A percentile compares a stretch with the other conserved stretches of the same genome.
Evolutionary conservation across 2,888 invertebrate genomes (phyloP).

Genomic region (Acleris sparsana): DNA sequence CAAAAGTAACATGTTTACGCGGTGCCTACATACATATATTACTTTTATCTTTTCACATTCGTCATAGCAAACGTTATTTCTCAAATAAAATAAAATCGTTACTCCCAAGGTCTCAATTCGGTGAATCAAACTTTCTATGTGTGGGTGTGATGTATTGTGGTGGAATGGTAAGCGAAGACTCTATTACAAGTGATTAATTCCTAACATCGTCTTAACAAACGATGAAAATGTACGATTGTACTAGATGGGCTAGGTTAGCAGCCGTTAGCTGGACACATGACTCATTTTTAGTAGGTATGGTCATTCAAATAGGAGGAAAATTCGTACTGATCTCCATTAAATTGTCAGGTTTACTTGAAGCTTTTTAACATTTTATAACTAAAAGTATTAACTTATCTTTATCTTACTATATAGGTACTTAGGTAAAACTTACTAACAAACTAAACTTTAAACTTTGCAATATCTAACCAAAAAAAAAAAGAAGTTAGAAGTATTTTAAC

Average conservation of each 20-base stretch:
- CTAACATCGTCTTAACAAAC: constrained; percentile 35
- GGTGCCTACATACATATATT: neutral
- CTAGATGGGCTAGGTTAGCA: constrained; percentile 28
- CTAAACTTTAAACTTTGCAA: too few relatives aligned
- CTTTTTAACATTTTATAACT: too few relatives aligned
- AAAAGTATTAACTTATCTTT: too few relatives aligned
- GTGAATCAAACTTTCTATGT: constrained; percentile 39
- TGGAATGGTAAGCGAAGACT: constrained; percentile 42
- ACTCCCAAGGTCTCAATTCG: constrained; percentile 33
- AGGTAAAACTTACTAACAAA: too few relatives aligned
- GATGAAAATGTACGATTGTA: constrained; percentile 32
- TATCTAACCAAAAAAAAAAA: too few relatives aligned
- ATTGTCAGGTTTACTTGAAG: too few relatives aligned
- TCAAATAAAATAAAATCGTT: constrained; percentile 29
- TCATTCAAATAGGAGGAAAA: too few relatives aligned
- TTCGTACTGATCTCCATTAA: too few relatives aligned
- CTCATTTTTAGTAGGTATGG: constrained; percentile 1
- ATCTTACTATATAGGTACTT: too few relatives aligned
- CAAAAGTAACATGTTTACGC: neutral
- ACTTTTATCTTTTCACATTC: constrained; percentile 9
- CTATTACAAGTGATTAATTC: constrained; percentile 51
- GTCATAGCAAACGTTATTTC: constrained; percentile 18
- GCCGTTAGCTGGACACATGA: neutral
- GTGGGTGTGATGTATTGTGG: constrained; percentile 40
- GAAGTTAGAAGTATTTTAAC: too few relatives aligned